phyloP scores from a whole-genome alignment of 2,113 vertebrate genomes.

The Gavialis gangeticus region DNA sequence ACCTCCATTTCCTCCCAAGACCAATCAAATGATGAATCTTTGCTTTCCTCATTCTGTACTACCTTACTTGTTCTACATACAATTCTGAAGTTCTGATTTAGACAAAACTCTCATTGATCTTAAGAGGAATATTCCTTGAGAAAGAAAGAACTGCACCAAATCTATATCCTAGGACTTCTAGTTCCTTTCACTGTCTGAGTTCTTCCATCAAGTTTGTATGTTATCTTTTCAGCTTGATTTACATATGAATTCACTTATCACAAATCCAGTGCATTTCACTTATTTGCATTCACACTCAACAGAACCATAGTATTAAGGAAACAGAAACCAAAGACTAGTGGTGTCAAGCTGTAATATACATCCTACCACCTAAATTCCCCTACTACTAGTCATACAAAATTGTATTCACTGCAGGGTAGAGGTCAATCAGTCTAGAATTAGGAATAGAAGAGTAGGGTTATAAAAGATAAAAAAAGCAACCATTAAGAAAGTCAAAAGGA shows the following conservation, averaged over 20 bases:
- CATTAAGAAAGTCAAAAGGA: background rate
- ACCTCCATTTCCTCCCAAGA: background rate
- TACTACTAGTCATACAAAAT: background rate
- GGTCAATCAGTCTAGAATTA: background rate
- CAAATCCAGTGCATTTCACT: background rate
- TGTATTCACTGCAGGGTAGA: background rate
- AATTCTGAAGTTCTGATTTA: constrained; percentile 36
- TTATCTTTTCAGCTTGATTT: background rate
- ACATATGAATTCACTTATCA: background rate
- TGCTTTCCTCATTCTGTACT: accelerated
- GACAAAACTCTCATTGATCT: constrained; percentile 46
- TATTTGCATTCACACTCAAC: background rate
- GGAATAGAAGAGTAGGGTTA: background rate
- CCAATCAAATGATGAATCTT: background rate
- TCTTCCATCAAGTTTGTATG: constrained; percentile 17
- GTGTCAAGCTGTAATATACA: background rate
- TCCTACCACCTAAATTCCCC: background rate
- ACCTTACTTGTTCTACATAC: constrained; percentile 22
- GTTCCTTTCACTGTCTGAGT: background rate
- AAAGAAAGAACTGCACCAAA: background rate
- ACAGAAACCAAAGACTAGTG: background rate
- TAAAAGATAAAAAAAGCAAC: background rate
- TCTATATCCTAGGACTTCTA: constrained; percentile 21
- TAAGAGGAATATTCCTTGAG: constrained; percentile 5
- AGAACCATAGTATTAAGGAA: background rate